Evolutionary conservation across 1,140 invertebrate species (phyloP).

Genomic region (Diorhabda elongata): DNA sequence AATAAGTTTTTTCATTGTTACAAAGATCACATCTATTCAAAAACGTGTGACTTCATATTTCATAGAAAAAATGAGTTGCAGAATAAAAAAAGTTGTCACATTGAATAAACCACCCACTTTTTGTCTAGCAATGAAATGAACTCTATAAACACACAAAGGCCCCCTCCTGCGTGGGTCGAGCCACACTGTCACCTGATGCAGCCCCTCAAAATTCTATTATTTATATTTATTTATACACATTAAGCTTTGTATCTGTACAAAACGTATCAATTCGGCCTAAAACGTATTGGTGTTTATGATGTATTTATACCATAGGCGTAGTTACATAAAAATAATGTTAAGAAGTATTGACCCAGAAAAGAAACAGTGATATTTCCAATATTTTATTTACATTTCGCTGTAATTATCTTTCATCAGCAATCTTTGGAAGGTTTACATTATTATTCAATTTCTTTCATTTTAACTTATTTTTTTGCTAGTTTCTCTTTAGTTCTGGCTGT

Average conservation of each 20-base stretch:
- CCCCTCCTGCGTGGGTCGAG: conserved; percentile 21
- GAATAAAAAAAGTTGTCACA: background rate
- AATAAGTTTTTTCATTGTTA: too few relatives aligned
- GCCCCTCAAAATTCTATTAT: conserved; percentile 31
- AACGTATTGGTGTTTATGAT: background rate
- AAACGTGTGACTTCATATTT: too few relatives aligned
- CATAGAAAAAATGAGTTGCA: background rate
- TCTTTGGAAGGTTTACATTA: too few relatives aligned
- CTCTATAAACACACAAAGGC: conserved; percentile 15
- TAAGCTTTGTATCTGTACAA: conserved; percentile 29
- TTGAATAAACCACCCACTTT: background rate
- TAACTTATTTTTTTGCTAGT: too few relatives aligned
- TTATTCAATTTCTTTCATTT: too few relatives aligned
- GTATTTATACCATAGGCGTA: background rate
- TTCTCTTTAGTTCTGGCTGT: too few relatives aligned
- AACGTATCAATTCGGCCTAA: conserved; percentile 7
- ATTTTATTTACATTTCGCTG: too few relatives aligned
- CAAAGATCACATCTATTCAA: too few relatives aligned
- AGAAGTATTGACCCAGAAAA: too few relatives aligned
- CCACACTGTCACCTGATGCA: conserved; percentile 35
- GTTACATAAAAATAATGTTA: too few relatives aligned
- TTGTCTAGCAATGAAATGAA: background rate
- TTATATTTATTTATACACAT: conserved; percentile 36
- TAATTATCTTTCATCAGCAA: too few relatives aligned
- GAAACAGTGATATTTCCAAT: too few relatives aligned